Evolutionary conservation across 2,113 vertebrate species (phyloP), one percentile per base, ranked within the genome.

Genomic region (Solea senegalensis): DNA sequence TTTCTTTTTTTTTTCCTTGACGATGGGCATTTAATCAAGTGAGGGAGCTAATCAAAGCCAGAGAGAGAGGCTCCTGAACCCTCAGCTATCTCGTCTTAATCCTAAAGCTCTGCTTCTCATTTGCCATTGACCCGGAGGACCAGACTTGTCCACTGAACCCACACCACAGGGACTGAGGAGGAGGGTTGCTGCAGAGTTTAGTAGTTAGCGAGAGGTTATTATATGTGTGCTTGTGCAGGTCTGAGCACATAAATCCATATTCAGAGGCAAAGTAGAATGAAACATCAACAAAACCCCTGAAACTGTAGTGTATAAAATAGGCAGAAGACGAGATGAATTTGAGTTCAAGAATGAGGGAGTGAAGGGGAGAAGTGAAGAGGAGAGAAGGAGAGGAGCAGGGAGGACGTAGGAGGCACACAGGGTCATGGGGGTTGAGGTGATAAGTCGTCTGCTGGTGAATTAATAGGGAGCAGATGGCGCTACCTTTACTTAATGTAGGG

Each of bases 391-490:
- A 87, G 80, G 76, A 81, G 81, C 60, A 68, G 66, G 82, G 86
- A 87, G 85, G 85, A 90, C 77, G 76, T 66, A 76, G 83, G 85
- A 90, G 85, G 80, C 84, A 65, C 76, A 76, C 5, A 1, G 76
- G 91, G 89, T 91, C 89, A 85, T 28, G 1, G 60, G 76, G 90
- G 88, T 90, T 74, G 84, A 89, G 89, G 90, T 90, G 90, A 92
- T 91, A 92, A 91, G 91, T 92, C 88, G 87, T 88, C 88, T 91
- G 90, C 87, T 83, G 86, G 80, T 81, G 90, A 92, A 92, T 92
- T 92, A 92, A 92, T 92, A 87, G 84, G 85, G 81, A 90, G 83
- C 91, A 92, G 91, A 91, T 92, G 91, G 87, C 27, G 86, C 85
- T 91, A 92, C 91, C 91, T 92, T 89, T 92, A 78, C 91, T 87